Evolutionary conservation across 2,888 invertebrate species (phyloP).

Genomic region (Ecliptopera silaceata): DNA sequence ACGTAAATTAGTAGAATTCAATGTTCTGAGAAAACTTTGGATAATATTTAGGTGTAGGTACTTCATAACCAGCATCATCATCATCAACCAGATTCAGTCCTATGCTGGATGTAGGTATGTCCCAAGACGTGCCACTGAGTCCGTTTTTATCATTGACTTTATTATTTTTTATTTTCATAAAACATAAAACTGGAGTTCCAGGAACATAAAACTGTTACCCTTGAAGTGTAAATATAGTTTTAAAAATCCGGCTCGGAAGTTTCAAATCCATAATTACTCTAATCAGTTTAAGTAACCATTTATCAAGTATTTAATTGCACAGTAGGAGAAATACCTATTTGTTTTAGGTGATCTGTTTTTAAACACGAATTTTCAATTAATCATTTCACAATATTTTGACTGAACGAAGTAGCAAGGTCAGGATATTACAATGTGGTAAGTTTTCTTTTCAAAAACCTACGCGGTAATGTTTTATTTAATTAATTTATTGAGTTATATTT

Average conservation of each 20-base stretch:
- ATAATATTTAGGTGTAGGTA: too few relatives aligned
- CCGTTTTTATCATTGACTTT: too few relatives aligned
- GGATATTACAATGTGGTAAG: background rate
- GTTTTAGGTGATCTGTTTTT: conserved; percentile 9
- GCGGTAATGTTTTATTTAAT: background rate
- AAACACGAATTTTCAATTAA: conserved; percentile 25
- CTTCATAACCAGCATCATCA: too few relatives aligned
- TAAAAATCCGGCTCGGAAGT: conserved; percentile 20
- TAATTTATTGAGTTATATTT: too few relatives aligned
- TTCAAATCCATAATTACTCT: conserved; percentile 13
- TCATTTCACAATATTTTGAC: conserved; percentile 20
- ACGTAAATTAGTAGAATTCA: too few relatives aligned
- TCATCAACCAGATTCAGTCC: too few relatives aligned
- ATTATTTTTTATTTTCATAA: too few relatives aligned
- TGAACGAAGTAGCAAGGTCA: conserved; percentile 21
- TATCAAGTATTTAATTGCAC: conserved; percentile 26
- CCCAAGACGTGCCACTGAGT: too few relatives aligned
- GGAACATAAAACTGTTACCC: background rate
- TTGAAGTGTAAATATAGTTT: background rate
- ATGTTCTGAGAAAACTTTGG: too few relatives aligned
- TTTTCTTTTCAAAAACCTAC: background rate
- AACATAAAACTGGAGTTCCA: too few relatives aligned
- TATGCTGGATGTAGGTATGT: too few relatives aligned
- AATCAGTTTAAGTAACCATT: conserved; percentile 12
- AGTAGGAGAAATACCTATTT: conserved; percentile 13